Base-by-base conservation (phyloP, 2,888 invertebrate genomes). In the Peribatodes rhomboidaria region DNA sequence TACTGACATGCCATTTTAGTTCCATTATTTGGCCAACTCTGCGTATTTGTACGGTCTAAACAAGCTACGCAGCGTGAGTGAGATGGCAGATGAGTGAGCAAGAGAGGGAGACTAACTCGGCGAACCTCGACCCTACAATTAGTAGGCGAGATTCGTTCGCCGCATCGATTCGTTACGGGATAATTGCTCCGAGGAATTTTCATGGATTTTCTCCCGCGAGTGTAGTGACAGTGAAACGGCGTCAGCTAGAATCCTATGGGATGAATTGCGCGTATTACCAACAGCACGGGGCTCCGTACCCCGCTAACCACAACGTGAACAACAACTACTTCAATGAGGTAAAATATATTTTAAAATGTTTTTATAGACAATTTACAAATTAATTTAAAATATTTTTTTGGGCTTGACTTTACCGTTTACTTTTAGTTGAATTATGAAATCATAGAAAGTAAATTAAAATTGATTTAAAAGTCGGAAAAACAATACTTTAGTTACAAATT, bases 191-290 rank as follows among this genome's bases (percentile, higher is more conserved):
- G 85, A 79, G 76, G 78, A 81, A 86, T 86, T 89, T 89, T 85
- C 81, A 80, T 78, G 77, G 78, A 75, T 81, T 84, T 81, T 82
- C 77, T 80, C 78, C 79, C 85, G 88, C 85, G 89, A 85, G 89
- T 84, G 79, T 75, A 65, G 83, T 86, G 84, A 78, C 75, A 74
- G 81, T 81, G 80, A 74, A 71, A 68, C 58, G 69, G 68, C 71
- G 76, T 72, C 77, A 67, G 42, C 11, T 74, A 79, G 81, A 83
- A 78, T 74, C 82, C 74, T 80, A 90, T 91, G 90, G 86, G 70
- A 93, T 93, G 92, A 93, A 93, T 83, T 93, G 93, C 86, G 90
- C 93, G 72, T 93, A 93, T 75, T 93, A 93, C 73, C 92, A 92
- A 69, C 92, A 92, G 70, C 86, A 89, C 79, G 91, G 89, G 89